These are phyloP conservation scores for Phoeniculus purpureus DNA, from an alignment of 2,797 vertebrate species.

Conservation along the genomic window DNA sequence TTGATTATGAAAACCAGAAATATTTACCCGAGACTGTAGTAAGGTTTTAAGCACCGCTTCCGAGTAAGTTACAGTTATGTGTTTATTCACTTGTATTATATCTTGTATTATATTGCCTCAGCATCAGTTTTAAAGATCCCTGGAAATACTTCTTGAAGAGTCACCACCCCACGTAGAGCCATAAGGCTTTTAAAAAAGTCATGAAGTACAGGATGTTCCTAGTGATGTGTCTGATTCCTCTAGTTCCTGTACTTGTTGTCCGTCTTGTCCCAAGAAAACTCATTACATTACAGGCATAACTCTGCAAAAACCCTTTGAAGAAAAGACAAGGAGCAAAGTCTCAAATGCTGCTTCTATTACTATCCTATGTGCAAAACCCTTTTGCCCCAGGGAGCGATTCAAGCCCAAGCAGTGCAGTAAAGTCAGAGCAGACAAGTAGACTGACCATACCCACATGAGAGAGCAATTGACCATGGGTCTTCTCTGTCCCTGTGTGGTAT, in stretches of 20 bases:
- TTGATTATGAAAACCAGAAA: background rate
- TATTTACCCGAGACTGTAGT: background rate
- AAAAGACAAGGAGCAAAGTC: background rate
- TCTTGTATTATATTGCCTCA: background rate
- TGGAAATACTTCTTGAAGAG: background rate
- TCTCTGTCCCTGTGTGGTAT: background rate
- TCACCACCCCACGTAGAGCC: background rate
- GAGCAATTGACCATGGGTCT: background rate
- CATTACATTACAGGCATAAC: background rate
- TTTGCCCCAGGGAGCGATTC: background rate
- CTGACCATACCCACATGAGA: background rate
- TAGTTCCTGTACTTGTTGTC: background rate
- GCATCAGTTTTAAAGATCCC: background rate
- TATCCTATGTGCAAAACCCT: background rate
- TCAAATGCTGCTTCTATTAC: background rate
- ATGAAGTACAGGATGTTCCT: background rate
- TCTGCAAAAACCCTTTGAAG: background rate
- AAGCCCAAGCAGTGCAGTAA: fast-evolving
- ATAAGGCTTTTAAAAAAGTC: background rate
- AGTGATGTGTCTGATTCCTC: background rate
- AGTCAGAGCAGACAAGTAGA: background rate
- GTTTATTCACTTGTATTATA: background rate
- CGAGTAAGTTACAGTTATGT: background rate
- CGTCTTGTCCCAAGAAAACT: background rate
- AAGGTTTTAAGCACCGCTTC: background rate